These are phyloP conservation scores for Carabus problematicus DNA, from an alignment of 2,888 invertebrate genomes.

Conservation along the genomic window DNA sequence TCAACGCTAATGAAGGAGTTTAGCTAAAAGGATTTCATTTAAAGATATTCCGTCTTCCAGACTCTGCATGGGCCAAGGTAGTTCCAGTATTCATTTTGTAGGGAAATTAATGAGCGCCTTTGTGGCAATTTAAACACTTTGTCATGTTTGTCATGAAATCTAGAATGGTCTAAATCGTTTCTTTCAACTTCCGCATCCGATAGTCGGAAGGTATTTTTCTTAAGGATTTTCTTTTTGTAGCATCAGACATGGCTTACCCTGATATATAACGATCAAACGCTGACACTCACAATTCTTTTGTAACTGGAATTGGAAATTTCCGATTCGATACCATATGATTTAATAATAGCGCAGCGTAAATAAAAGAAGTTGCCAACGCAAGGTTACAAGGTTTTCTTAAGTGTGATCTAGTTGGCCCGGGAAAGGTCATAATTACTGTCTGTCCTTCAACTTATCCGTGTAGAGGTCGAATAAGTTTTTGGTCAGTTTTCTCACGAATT, in stretches of 20 bases:
- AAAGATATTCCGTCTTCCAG: background rate
- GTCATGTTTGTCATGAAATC: conserved; percentile 37
- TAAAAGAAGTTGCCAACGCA: too few species aligned
- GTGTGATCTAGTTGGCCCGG: too few species aligned
- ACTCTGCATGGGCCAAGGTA: too few species aligned
- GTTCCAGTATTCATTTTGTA: background rate
- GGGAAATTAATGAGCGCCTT: conserved; percentile 32
- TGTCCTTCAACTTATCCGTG: too few species aligned
- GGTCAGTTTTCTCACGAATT: too few species aligned
- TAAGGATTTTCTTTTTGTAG: conserved; percentile 36
- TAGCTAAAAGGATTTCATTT: conserved; percentile 2
- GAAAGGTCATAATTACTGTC: too few species aligned
- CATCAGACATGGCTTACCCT: conserved; percentile 24
- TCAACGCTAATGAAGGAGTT: background rate
- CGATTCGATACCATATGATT: background rate
- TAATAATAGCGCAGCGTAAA: too few species aligned
- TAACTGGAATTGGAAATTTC: conserved; percentile 25
- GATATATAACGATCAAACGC: conserved; percentile 42
- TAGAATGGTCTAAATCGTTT: conserved; percentile 32
- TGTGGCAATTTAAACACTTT: conserved; percentile 37
- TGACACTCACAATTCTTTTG: conserved; percentile 41
- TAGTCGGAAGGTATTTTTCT: conserved; percentile 19
- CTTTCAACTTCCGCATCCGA: conserved; percentile 23
- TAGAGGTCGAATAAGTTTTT: too few species aligned
- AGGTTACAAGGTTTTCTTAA: too few species aligned